These are phyloP conservation scores for honey bee (Apis mellifera) DNA, from an alignment of 1,140 invertebrate genomes.

Conservation along the genomic window Amel_HAv3.1 CM009937.2:1187001-1187500, in stretches of 20 bases:
- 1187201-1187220: constrained; percentile 16
- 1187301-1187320: constrained; percentile 28
- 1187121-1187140: constrained; percentile 62
- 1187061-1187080: constrained; percentile 59
- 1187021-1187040: constrained; percentile 30
- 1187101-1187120: constrained; percentile 59
- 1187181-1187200: constrained; percentile 46
- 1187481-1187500: too few relatives aligned
- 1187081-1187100: constrained; percentile 49
- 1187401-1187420: too few relatives aligned
- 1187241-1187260: constrained; percentile 7
- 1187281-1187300: constrained; percentile 31
- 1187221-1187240: neutral
- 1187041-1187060: constrained; percentile 22
- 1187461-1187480: too few relatives aligned
- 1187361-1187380: too few relatives aligned
- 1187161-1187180: constrained; percentile 42
- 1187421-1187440: too few relatives aligned
- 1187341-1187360: neutral
- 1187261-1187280: constrained; percentile 12
- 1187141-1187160: constrained; percentile 60
- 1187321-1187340: neutral
- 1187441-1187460: too few relatives aligned
- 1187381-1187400: too few relatives aligned
- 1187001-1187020: constrained; percentile 37